Percentiles rank a stretch among this genome's conserved stretches.
Conservation (phyloP, 2,888 invertebrate genomes). For the Hemicrepidius hirtus region DNA sequence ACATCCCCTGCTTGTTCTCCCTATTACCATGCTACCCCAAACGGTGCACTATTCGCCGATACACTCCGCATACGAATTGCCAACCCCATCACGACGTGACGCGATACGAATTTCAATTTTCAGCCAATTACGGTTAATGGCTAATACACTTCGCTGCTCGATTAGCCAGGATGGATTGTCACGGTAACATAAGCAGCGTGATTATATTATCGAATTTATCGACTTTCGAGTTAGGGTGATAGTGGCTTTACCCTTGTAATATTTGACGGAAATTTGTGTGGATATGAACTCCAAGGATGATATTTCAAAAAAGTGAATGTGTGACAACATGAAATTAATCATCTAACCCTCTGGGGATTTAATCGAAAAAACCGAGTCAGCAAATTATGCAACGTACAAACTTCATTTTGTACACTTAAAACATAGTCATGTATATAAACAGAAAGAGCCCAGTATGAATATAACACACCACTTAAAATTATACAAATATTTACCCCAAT, state of each 20-base stretch:
- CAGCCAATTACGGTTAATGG: conserved; percentile 54
- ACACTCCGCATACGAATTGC: conserved; percentile 52
- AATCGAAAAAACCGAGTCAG: background rate
- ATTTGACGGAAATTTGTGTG: background rate
- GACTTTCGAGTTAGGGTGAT: conserved; percentile 27
- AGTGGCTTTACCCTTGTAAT: background rate
- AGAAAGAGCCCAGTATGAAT: background rate
- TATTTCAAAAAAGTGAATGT: background rate
- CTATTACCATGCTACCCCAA: conserved; percentile 49
- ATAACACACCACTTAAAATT: conserved; percentile 35
- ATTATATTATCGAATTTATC: conserved; percentile 49
- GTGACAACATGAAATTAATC: too few relatives aligned
- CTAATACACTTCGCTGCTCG: conserved; percentile 53
- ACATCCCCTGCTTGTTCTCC: conserved; percentile 52
- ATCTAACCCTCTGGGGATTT: too few relatives aligned
- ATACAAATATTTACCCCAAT: conserved; percentile 88
- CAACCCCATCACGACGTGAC: conserved; percentile 50
- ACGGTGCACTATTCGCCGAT: conserved; percentile 45
- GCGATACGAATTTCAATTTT: conserved; percentile 54
- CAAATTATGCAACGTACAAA: background rate
- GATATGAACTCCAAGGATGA: background rate
- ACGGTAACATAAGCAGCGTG: conserved; percentile 49
- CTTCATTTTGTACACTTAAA: background rate
- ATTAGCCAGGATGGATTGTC: conserved; percentile 51
- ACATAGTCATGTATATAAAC: background rate